Conservation (phyloP, 2,113 vertebrate species). For the Hippocampus mohnikei region DNA sequence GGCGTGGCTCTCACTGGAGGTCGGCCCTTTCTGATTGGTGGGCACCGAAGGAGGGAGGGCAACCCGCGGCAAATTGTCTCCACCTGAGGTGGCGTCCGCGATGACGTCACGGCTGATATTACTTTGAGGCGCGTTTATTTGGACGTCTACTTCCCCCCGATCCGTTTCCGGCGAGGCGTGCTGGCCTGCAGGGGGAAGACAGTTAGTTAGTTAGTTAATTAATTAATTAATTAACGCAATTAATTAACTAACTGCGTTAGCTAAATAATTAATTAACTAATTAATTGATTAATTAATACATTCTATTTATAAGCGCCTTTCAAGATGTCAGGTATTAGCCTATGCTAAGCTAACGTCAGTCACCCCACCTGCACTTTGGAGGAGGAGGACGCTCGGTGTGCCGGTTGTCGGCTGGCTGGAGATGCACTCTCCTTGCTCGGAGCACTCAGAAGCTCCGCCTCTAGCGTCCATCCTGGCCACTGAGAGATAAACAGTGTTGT, state of each 20-base stretch:
- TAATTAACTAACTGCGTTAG: no score
- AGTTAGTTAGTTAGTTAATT: no score
- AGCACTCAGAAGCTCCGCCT: not conserved
- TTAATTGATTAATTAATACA: no score
- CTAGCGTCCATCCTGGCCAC: slow-evolving; percentile 46
- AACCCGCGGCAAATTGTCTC: slow-evolving; percentile 5
- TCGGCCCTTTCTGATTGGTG: slow-evolving; percentile 44
- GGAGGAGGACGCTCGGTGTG: not conserved
- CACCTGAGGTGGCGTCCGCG: slow-evolving; percentile 10
- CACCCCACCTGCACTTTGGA: slow-evolving; percentile 14
- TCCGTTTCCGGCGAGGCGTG: slow-evolving; percentile 37
- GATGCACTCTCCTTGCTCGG: slow-evolving; percentile 29
- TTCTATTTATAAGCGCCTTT: no score
- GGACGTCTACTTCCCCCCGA: slow-evolving; percentile 21
- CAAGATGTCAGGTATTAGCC: no score
- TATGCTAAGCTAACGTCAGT: not conserved
- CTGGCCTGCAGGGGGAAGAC: slow-evolving; percentile 12
- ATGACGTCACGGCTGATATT: not conserved
- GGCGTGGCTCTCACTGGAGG: slow-evolving; percentile 57
- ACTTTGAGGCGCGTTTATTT: not conserved
- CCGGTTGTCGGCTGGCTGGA: slow-evolving; percentile 23
- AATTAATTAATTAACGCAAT: no score
- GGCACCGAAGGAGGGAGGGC: slow-evolving; percentile 30
- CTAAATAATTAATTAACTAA: no score
- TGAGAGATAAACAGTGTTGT: not conserved